Base-by-base conservation (phyloP, 2,888 invertebrate genomes). In the Electrophaes corylata region DNA sequence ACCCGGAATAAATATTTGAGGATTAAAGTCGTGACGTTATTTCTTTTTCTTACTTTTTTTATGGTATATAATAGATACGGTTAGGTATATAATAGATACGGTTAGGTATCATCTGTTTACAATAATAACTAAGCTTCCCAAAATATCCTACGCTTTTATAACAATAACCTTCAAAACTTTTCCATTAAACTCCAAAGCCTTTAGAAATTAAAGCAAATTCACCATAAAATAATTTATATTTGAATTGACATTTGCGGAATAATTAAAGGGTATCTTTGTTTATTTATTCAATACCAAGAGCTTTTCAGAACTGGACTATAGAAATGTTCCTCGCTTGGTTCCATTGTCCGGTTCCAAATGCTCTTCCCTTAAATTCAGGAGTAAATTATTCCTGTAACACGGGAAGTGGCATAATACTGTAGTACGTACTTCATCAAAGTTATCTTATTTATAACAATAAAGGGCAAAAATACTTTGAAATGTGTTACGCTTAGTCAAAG, bases 181-280 rank as follows among this genome's bases (percentile, higher is more conserved):
- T 33, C 16, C 41, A 16, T 41, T 39, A 4, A 18, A 26, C 10
- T 18, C 29, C 18, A 19, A 53, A 41, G 46, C 41, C 45, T 29
- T 49, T 37, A 29, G 37, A 51, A 50, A n/a, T 48, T 47, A 6
- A 46, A 37, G 35, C 31, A 37, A 52, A 48, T 39, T 48, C n/a
- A 14, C 43, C 18, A 50, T 47, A 23, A 55, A 55, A 51, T 48
- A 40, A 54, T 47, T 54, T 46, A 5, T 50, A 23, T 50, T 45
- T 50, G 16, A 50, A 50, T 45, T 16, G 40, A 50, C 45, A 50
- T 50, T 50, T 16, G 16, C 39, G 20, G 33, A 45, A 50, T 31
- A 57, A 46, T 57, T 14, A 57, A 50, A 33, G 40, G 45, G 50
- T 57, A 46, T 44, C 49, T 49, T 49, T 50, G 49, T 56, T 49